Conservation (phyloP, 2,113 vertebrate species). For the Eudyptes chrysolophus region DNA sequence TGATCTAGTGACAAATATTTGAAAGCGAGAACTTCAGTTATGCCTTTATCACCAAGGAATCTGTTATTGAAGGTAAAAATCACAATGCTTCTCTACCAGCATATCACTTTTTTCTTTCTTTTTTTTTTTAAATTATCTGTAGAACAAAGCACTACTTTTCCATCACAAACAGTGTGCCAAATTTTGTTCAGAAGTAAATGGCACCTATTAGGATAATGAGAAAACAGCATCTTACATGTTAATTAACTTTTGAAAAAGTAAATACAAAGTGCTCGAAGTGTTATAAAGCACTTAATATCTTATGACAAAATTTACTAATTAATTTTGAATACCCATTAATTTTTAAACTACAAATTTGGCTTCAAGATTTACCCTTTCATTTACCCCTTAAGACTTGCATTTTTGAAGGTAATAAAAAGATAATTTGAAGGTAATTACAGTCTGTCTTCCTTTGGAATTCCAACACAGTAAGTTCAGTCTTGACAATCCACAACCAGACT, state of each 20-base stretch:
- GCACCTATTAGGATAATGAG: background rate
- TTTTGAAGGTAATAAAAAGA: background rate
- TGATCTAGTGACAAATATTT: background rate
- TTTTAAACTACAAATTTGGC: background rate
- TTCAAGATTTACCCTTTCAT: background rate
- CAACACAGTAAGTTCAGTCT: background rate
- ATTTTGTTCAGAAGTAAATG: background rate
- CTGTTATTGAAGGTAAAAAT: background rate
- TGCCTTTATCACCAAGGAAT: background rate
- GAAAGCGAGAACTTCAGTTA: background rate
- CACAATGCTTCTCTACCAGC: background rate
- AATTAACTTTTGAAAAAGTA: background rate
- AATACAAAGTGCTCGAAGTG: background rate
- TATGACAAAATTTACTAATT: background rate
- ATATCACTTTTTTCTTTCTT: background rate
- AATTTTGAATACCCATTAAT: background rate
- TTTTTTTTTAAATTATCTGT: background rate
- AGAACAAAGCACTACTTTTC: background rate
- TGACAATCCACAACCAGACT: background rate
- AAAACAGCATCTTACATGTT: background rate
- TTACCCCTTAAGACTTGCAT: background rate
- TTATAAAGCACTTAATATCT: background rate
- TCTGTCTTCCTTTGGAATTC: background rate
- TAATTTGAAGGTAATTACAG: background rate
- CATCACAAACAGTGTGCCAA: background rate